Conservation (phyloP, 2,888 invertebrate species). For the Noctua janthina region DNA sequence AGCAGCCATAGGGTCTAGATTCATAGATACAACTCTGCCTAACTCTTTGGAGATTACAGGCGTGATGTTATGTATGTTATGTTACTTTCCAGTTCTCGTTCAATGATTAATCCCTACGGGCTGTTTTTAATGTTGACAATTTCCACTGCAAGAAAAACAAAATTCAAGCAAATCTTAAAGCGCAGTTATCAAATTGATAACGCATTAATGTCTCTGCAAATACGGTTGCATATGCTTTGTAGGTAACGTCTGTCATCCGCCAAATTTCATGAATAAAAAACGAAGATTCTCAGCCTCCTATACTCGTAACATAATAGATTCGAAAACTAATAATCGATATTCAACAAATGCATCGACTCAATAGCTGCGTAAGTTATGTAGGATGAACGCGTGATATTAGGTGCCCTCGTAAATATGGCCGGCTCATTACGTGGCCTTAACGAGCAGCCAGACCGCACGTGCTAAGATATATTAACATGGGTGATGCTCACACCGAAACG, state of each 20-base stretch:
- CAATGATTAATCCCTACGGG: neutral
- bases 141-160: neutral
- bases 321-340: constrained; percentile 54
- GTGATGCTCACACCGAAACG: constrained; percentile 66
- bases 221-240: neutral
- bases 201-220: neutral
- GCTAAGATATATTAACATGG: constrained; percentile 75
- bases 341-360: constrained; percentile 32
- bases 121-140: neutral
- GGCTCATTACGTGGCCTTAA: constrained; percentile 83
- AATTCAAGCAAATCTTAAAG: neutral
- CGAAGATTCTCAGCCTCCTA: neutral
- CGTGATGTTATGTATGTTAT: neutral
- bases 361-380: constrained; percentile 54
- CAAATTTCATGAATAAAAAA: neutral
- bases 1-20: neutral
- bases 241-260: neutral
- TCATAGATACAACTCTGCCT: neutral
- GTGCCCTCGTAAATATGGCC: constrained; percentile 82
- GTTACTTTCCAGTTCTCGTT: neutral
- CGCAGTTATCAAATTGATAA: neutral
- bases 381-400: constrained; percentile 67
- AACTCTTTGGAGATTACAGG: neutral
- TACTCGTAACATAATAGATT: constrained; percentile 6
- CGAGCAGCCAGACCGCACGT: constrained; percentile 80